A percentile compares a stretch with the other conserved stretches of the same genome.
phyloP scores from a whole-genome alignment of 2,888 invertebrate species.

The Dyspetes luteomarginatus region DNA sequence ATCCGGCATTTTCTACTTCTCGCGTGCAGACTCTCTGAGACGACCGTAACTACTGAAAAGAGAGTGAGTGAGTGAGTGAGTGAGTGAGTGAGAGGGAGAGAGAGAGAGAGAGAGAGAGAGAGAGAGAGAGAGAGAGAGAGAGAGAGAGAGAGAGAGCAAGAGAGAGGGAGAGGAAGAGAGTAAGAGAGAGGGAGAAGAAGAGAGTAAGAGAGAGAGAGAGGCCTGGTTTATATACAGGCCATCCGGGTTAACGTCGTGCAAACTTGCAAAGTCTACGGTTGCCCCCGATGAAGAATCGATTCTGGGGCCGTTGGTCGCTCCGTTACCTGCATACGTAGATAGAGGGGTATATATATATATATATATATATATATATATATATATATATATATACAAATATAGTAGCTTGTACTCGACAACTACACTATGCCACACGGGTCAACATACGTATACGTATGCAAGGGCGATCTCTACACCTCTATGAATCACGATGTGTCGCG shows the following conservation, averaged over 20 bases:
- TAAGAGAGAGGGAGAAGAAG: not conserved
- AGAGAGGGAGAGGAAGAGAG: not conserved
- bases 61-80: not conserved
- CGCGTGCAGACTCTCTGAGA: conserved; percentile 53
- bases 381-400: not conserved
- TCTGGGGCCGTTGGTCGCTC: conserved; percentile 59
- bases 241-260: conserved; percentile 58
- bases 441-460: conserved; percentile 26
- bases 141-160: too few species aligned
- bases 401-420: conserved; percentile 5
- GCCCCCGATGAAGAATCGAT: conserved; percentile 63
- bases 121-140: not conserved
- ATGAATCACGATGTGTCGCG: not conserved
- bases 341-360: not conserved
- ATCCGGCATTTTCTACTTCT: conserved; percentile 64
- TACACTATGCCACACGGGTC: conserved; percentile 6
- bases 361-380: not conserved
- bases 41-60: too few species aligned
- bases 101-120: not conserved
- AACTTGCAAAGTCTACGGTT: conserved; percentile 55
- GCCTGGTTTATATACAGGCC: conserved; percentile 48
- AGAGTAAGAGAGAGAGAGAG: not conserved
- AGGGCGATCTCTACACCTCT: not conserved
- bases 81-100: not conserved
- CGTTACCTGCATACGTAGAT: too few species aligned